These are phyloP conservation scores for Drosophila borealis DNA, from an alignment of 2,888 invertebrate genomes.

Conservation along the genomic window DNA sequence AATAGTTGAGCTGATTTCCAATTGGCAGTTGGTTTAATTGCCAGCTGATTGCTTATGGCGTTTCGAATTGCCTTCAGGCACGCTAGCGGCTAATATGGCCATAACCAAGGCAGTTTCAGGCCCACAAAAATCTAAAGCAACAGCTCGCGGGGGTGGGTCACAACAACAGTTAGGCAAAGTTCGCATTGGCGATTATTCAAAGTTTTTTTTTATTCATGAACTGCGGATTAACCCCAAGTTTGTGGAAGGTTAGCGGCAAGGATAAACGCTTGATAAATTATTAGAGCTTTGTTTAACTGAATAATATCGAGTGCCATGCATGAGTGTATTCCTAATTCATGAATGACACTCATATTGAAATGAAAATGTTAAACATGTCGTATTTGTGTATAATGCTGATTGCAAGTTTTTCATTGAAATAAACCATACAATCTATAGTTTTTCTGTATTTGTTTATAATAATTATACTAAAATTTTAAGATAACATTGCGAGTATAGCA, in stretches of 20 bases:
- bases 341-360: constrained; percentile 1
- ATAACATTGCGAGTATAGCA: neutral
- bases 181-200: constrained; percentile 21
- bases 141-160: constrained; percentile 22
- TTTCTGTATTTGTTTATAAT: too few species aligned
- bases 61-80: constrained; percentile 66
- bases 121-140: constrained; percentile 2
- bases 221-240: constrained; percentile 34
- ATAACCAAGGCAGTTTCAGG: constrained; percentile 29
- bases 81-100: constrained; percentile 47
- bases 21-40: constrained; percentile 63
- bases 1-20: constrained; percentile 63
- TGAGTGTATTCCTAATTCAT: constrained; percentile 17
- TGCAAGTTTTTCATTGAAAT: too few species aligned
- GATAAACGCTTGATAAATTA: constrained; percentile 44
- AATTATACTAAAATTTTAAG: too few species aligned
- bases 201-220: constrained; percentile 17
- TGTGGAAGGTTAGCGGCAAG: constrained; percentile 43
- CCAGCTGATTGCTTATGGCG: constrained; percentile 66
- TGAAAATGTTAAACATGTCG: too few species aligned
- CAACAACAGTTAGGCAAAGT: constrained; percentile 20
- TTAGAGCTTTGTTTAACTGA: constrained; percentile 28
- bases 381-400: too few species aligned
- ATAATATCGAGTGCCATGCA: constrained; percentile 8
- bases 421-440: too few species aligned